A percentile compares a stretch with the other conserved stretches of the same genome.
Conservation (phyloP, 2,797 vertebrate species). For the Iguana delicatissima region DNA sequence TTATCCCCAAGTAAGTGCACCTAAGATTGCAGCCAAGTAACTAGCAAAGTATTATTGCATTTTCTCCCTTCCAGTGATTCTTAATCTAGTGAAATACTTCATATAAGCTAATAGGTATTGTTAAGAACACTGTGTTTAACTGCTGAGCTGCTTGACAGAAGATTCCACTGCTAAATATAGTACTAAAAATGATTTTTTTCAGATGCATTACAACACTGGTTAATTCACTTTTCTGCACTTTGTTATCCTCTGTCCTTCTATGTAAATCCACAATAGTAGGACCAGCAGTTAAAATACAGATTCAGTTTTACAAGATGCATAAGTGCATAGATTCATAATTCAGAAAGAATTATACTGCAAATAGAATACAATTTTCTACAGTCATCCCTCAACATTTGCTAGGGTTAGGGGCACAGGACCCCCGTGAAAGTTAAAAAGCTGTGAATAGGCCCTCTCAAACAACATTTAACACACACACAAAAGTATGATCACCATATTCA, state of each 20-base stretch:
- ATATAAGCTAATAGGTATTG: background rate
- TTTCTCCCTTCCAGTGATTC: background rate
- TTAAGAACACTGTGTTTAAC: background rate
- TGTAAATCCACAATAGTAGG: background rate
- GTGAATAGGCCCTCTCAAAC: too few species aligned
- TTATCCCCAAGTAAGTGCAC: background rate
- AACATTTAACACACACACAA: too few species aligned
- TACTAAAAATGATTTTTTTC: background rate
- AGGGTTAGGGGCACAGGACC: too few species aligned
- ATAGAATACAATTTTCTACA: background rate
- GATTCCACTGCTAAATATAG: background rate
- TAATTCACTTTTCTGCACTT: constrained; percentile 16
- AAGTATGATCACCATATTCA: too few species aligned
- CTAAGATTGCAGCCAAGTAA: background rate
- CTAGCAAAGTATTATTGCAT: background rate
- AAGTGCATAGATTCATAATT: too few species aligned
- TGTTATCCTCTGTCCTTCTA: background rate
- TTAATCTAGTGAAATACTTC: constrained; percentile 21
- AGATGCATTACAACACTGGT: background rate
- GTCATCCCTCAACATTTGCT: too few species aligned
- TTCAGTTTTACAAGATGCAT: background rate
- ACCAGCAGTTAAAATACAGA: background rate
- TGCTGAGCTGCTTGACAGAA: background rate
- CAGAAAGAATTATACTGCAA: background rate
- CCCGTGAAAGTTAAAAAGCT: too few species aligned